Percentiles rank a stretch among this genome's conserved stretches.
phyloP scores from a whole-genome alignment of 1,140 invertebrate species.

The Thalassaphorura encarpata region DNA sequence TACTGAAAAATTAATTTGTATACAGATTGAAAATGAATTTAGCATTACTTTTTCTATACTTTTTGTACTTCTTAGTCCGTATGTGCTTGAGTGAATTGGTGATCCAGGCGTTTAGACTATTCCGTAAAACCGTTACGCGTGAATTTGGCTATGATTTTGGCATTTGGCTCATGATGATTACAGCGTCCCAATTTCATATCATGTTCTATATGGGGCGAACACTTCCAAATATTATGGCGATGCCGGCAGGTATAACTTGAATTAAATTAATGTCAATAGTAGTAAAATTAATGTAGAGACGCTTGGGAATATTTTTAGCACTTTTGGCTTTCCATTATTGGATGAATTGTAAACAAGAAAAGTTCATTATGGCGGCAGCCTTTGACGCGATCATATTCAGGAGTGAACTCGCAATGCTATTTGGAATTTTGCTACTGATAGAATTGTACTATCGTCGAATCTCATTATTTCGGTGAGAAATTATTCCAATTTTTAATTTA shows the following conservation, averaged over 20 bases:
- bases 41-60: neutral
- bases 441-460: conserved; percentile 55
- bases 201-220: conserved; percentile 91
- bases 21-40: neutral
- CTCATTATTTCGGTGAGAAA: conserved; percentile 42
- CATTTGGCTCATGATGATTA: conserved; percentile 74
- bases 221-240: conserved; percentile 90
- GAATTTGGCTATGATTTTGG: conserved; percentile 67
- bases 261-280: conserved; percentile 6
- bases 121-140: conserved; percentile 57
- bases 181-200: conserved; percentile 91
- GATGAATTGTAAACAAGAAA: conserved; percentile 61
- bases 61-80: conserved; percentile 59
- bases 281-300: conserved; percentile 25
- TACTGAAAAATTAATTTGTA: conserved; percentile 46
- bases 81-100: conserved; percentile 63
- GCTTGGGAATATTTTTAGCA: conserved; percentile 49
- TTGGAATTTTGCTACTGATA: conserved; percentile 74
- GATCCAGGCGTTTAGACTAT: conserved; percentile 58
- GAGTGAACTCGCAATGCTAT: conserved; percentile 73
- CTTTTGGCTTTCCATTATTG: conserved; percentile 74
- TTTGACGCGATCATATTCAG: conserved; percentile 84
- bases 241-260: conserved; percentile 74
- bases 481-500: too few species aligned
- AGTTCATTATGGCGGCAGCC: conserved; percentile 74